These are phyloP conservation scores for Terrapene triunguis DNA, from an alignment of 2,113 vertebrate genomes.

Conservation along the genomic window DNA sequence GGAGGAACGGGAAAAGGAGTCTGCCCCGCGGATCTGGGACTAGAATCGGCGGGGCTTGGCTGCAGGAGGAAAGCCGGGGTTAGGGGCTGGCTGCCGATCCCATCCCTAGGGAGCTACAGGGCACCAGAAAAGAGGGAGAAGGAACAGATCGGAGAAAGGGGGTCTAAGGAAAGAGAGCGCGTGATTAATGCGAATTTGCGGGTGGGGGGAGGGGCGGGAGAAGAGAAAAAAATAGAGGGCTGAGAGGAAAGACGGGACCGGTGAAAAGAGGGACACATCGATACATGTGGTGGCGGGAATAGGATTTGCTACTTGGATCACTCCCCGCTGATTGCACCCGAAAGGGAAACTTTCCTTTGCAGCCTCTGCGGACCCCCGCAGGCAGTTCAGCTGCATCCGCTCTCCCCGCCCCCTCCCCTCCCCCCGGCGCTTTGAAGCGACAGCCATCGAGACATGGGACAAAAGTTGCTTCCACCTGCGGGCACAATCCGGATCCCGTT, in stretches of 20 bases:
- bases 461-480: too few relatives aligned
- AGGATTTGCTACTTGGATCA: not conserved
- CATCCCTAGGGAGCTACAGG: not conserved
- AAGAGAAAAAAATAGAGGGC: fast-evolving
- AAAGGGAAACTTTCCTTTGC: not conserved
- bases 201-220: fast-evolving
- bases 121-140: not conserved
- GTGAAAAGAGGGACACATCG: not conserved
- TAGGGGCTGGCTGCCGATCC: not conserved
- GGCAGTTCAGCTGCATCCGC: too few relatives aligned
- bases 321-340: too few relatives aligned
- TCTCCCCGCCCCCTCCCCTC: too few relatives aligned
- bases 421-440: too few relatives aligned
- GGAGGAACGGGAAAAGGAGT: not conserved
- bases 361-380: not conserved
- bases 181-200: not conserved
- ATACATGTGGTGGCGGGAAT: too few relatives aligned
- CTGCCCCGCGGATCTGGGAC: not conserved
- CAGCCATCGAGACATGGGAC: too few relatives aligned
- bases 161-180: not conserved
- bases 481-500: too few relatives aligned
- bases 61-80: not conserved
- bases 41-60: not conserved
- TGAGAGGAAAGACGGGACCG: not conserved
- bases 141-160: not conserved